Conservation (phyloP, 1,140 invertebrate genomes). For the Drosophila willistoni region DNA sequence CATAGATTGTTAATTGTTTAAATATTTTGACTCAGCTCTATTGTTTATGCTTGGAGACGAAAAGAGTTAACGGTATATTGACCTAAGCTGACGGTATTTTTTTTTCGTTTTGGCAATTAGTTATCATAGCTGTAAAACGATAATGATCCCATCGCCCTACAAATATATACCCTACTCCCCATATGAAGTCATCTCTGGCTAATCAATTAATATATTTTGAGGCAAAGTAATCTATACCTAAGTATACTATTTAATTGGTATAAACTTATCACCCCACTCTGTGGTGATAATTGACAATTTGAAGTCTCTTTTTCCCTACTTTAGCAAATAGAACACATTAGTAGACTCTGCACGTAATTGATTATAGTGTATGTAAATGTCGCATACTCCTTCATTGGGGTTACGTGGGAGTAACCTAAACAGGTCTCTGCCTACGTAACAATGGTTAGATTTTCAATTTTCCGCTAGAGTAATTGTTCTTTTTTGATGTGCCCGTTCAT, state of each 20-base stretch:
- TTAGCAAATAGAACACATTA: neutral
- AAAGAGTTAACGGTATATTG: slow-evolving; percentile 25
- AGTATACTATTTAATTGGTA: neutral
- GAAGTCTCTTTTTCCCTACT: neutral
- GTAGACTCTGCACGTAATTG: no score
- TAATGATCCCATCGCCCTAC: neutral
- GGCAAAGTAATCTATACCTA: neutral
- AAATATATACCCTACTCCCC: neutral
- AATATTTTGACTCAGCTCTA: slow-evolving; percentile 15
- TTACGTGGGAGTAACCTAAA: slow-evolving; percentile 8
- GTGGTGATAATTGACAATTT: no score
- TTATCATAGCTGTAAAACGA: neutral
- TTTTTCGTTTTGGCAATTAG: neutral
- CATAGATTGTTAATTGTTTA: slow-evolving; percentile 49
- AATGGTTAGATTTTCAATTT: slow-evolving; percentile 16
- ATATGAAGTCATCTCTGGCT: neutral
- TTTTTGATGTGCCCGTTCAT: slow-evolving; percentile 5
- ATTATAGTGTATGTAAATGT: neutral
- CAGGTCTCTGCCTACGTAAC: neutral
- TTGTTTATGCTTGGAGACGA: slow-evolving; percentile 6
- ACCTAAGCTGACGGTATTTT: neutral
- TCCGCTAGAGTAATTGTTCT: slow-evolving; percentile 22
- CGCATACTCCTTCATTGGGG: neutral
- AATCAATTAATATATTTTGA: no score
- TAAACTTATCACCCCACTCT: neutral